These are phyloP conservation scores for Drosophila takahashii DNA, from an alignment of 1,140 invertebrate species.

Conservation along the genomic window DNA sequence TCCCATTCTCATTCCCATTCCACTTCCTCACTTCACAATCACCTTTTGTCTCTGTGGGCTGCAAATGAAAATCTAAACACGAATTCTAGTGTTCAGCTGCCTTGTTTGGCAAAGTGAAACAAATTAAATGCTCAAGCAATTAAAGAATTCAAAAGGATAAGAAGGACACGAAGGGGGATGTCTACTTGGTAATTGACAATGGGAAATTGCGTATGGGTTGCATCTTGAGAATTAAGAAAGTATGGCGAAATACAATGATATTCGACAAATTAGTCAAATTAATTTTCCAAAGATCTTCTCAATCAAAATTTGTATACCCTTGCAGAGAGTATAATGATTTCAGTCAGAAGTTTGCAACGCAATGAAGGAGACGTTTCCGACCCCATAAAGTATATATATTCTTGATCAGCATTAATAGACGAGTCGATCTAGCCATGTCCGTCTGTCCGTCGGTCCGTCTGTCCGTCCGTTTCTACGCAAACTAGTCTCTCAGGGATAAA, in stretches of 20 bases:
- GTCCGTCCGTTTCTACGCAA: too few species aligned
- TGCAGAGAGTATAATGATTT: too few species aligned
- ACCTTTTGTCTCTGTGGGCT: conserved; percentile 48
- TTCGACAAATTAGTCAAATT: too few species aligned
- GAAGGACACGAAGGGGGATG: not conserved
- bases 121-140: conserved; percentile 68
- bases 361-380: too few species aligned
- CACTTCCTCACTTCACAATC: not conserved
- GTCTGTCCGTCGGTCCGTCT: too few species aligned
- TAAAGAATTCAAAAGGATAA: conserved; percentile 20
- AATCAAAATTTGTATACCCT: too few species aligned
- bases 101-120: conserved; percentile 65
- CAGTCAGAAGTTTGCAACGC: too few species aligned
- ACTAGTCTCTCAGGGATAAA: too few species aligned
- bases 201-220: not conserved
- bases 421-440: too few species aligned
- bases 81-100: conserved; percentile 29
- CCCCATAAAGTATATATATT: too few species aligned
- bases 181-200: not conserved
- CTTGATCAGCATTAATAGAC: too few species aligned
- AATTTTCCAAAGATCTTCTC: too few species aligned
- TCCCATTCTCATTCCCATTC: not conserved
- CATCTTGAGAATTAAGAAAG: conserved; percentile 8
- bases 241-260: not conserved
- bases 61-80: conserved; percentile 56